A percentile compares a stretch with the other conserved stretches of the same genome.
Evolutionary conservation across 1,140 invertebrate genomes (phyloP).

Genomic region (Berghia stephanieae): DNA sequence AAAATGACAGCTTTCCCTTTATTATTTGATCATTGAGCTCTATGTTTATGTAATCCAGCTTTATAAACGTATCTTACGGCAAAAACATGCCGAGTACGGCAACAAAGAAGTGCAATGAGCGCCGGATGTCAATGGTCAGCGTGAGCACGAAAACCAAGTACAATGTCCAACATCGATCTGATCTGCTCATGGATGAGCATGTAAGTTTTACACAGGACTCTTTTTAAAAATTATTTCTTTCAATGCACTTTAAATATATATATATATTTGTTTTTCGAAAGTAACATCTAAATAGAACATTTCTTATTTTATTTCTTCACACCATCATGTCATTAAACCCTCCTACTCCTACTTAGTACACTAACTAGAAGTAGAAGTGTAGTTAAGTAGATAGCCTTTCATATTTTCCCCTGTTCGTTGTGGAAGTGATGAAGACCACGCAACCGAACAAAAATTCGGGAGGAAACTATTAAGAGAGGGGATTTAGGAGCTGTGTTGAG

Average conservation of each 20-base stretch:
- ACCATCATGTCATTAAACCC: no score
- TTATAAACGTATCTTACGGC: neutral
- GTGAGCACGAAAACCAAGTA: conserved; percentile 49
- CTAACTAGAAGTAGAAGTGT: no score
- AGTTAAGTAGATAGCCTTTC: no score
- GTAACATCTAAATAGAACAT: neutral
- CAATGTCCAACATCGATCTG: conserved; percentile 58
- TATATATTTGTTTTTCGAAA: neutral
- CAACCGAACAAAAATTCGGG: no score
- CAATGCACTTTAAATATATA: no score
- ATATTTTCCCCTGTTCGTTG: no score
- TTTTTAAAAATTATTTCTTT: neutral
- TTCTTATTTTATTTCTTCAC: neutral
- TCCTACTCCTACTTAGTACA: no score
- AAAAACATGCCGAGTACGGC: no score
- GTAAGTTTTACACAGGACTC: conserved; percentile 33
- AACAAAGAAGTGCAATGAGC: neutral
- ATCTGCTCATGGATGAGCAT: conserved; percentile 61
- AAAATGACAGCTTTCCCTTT: neutral
- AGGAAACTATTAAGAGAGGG: no score
- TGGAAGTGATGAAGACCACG: no score
- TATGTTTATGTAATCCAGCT: neutral
- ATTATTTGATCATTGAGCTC: neutral
- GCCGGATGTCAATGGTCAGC: conserved; percentile 35
- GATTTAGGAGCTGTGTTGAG: no score